These are phyloP conservation scores for Cotesia congregata DNA, from an alignment of 2,888 invertebrate genomes.

Conservation along the genomic window DNA sequence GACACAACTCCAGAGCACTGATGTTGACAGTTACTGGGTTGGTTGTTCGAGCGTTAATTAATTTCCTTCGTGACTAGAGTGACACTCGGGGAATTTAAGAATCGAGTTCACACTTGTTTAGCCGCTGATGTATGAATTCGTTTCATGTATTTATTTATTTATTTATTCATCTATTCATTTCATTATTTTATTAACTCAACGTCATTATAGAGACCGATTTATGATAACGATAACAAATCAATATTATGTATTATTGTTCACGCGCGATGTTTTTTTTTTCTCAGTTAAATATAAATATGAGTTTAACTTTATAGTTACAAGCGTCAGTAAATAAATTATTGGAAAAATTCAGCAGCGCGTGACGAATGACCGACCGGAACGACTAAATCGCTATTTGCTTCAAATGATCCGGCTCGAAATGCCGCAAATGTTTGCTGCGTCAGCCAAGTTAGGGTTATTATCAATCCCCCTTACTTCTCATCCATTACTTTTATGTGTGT, in stretches of 20 bases:
- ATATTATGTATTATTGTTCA: not conserved
- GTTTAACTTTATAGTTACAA: not conserved
- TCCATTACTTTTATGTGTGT: not conserved
- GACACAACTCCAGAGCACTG: not conserved
- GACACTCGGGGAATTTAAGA: slow-evolving; percentile 25
- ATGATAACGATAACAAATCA: not conserved
- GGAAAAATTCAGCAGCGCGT: slow-evolving; percentile 18
- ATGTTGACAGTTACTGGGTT: slow-evolving; percentile 15
- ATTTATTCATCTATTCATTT: not conserved
- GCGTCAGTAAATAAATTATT: slow-evolving; percentile 10
- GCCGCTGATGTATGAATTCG: slow-evolving; percentile 25
- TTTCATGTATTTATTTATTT: not conserved
- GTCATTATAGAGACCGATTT: not conserved
- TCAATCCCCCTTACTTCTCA: slow-evolving; percentile 8
- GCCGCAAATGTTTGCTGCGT: slow-evolving; percentile 26
- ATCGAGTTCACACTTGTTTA: slow-evolving; percentile 19
- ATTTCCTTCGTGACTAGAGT: slow-evolving; percentile 10
- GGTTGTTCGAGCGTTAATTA: slow-evolving; percentile 30
- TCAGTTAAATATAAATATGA: slow-evolving; percentile 2
- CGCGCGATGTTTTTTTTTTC: not conserved
- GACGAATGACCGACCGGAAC: slow-evolving; percentile 32
- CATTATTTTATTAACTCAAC: not conserved
- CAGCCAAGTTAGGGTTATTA: slow-evolving; percentile 25
- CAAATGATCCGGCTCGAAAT: slow-evolving; percentile 26
- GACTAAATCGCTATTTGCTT: slow-evolving; percentile 24